Base-by-base conservation (phyloP, 2,113 vertebrate genomes). In the Hypomesus transpacificus region DNA sequence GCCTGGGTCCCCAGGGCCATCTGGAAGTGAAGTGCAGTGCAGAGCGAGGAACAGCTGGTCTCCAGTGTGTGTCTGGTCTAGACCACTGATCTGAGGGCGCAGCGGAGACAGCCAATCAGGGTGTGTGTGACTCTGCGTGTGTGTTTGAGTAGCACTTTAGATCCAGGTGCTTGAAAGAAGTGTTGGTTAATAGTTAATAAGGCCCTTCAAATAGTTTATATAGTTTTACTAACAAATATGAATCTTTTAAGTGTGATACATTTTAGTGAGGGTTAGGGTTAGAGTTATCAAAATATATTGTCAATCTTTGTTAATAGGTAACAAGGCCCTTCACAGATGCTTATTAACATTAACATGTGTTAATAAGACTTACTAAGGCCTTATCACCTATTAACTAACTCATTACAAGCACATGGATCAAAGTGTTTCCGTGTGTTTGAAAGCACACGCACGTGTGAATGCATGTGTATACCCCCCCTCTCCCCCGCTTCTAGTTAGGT, bases 21-120 rank as follows among this genome's bases (percentile, higher is more conserved):
- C 82, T 89, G 89, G 85, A 86, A 71, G 75, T 50, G 46, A 52
- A 68, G 24, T 74, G 75, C 71, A 68, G 56, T 21, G 59, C n/a
- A 14, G 74, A 70, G 81, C 28, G 57, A 83, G 74, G 56, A 86
- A 80, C 89, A 87, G 90, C 88, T 90, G 90, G 84, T 86, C 79
- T 78, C 78, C 79, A 71, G 74, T 51, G 77, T 82, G 74, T 79
- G 58, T 82, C 78, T 74, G 66, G 58, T 80, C 71, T 50, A 69
- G 81, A 84, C 78, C 74, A 62, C 80, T 78, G 75, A 74, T 87
- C 84, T 78, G 58, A 64, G 59, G 82, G 76, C 72, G 76, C 77
- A 69, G 71, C 65, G 73, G 76, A 69, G 78, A 14, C 56, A 74
- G 76, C 76, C 78, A 75, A 71, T 85, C 77, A 75, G 34, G 21